Base-by-base conservation (phyloP, 2,113 vertebrate genomes). In the Mionectes macconnelli region DNA sequence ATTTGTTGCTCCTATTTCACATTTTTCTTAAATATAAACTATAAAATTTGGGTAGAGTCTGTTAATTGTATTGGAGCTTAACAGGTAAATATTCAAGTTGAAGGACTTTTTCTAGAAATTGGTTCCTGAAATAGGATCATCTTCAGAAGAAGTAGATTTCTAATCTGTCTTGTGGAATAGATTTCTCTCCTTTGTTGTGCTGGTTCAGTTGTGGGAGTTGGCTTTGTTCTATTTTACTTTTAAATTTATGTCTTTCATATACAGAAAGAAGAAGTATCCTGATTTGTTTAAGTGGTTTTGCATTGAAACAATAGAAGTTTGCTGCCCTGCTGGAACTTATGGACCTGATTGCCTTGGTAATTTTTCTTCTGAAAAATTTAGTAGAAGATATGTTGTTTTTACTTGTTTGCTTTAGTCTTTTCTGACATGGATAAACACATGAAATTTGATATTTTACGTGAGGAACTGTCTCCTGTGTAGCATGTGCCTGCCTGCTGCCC, bases 281-380 rank as follows among this genome's bases (percentile, higher is more conserved):
- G 98, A 99, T 93, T 95, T 99, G 40, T 98, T 98, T 84, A 98
- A 99, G 33, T 99, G 99, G 99, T 98, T 99, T 97, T 99, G 99
- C 82, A 97, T 99, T 89, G 98, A 99, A 64, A 99, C 98, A 2
- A 97, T 99, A 91, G 92, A 98, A 95, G 98, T 98, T 50, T 99
- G 99, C 97, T 99, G 99, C 67, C 97, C 98, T 33, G 92, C 98
- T 27, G 99, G 99, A 88, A 99, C 98, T 7, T 99, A 99, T 2
- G 99, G 99, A 93, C 98, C 98, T 0, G 98, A 99, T 57, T 99
- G 99, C 92, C 98, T 98, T 15, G 98, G 99, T 99, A 97, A 89
- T 90, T 92, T 74, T 89, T 84, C 31, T 69, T 82, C 42, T 82
- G 53, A 89, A 82, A 78, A 84, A 64, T 44, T 52, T 8, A 22